Percentiles rank a stretch among this genome's conserved stretches.
Conservation (phyloP, 2,888 invertebrate species). For the Cryptocephalus moraei region DNA sequence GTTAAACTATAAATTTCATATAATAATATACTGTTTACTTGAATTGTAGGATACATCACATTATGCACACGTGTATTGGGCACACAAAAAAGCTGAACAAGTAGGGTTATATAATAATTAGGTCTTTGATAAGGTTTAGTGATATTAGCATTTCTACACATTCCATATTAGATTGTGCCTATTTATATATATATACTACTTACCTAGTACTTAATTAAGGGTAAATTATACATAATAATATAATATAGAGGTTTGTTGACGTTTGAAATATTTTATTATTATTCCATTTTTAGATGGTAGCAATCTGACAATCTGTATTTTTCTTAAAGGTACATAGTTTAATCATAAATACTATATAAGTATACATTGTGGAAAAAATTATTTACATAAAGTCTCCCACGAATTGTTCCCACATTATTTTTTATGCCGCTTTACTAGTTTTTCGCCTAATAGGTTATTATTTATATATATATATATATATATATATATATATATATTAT, state of each 20-base stretch:
- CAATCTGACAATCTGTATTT: slow-evolving; percentile 13
- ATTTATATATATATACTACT: background rate
- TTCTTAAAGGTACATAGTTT: slow-evolving; percentile 5
- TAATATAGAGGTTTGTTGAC: background rate
- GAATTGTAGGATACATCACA: too few relatives aligned
- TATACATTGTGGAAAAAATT: background rate
- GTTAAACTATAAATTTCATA: too few relatives aligned
- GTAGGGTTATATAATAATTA: background rate
- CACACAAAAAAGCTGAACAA: too few relatives aligned
- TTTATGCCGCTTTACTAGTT: too few relatives aligned
- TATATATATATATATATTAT: too few relatives aligned
- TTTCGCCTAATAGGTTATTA: too few relatives aligned
- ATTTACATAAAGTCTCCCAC: background rate
- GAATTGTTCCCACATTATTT: too few relatives aligned
- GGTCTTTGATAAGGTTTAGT: background rate
- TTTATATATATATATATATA: too few relatives aligned
- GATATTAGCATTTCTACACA: slow-evolving; percentile 9
- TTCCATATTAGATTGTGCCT: slow-evolving; percentile 14
- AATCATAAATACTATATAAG: background rate
- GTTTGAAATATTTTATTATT: background rate
- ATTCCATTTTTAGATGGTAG: background rate
- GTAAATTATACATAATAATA: background rate
- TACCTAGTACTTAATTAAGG: too few relatives aligned
- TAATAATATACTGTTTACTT: too few relatives aligned
- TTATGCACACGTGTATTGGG: slow-evolving; percentile 7